These are phyloP conservation scores for Callithrix jacchus DNA, from an alignment of 2,113 vertebrate genomes.

Conservation along the genomic window DNA sequence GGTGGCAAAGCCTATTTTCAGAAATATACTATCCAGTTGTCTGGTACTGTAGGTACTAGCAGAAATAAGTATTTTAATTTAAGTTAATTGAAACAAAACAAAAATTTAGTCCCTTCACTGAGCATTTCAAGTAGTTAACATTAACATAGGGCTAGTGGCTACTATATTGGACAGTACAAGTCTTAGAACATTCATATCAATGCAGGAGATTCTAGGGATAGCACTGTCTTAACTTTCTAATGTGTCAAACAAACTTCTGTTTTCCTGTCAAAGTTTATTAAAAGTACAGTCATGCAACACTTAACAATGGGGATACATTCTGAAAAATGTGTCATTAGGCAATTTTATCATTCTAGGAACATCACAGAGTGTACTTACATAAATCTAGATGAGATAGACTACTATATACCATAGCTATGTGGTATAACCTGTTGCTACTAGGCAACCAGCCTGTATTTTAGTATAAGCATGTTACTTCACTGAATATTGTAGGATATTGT, in stretches of 20 bases:
- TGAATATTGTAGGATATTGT: not conserved
- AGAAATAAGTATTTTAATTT: not conserved
- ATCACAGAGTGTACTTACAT: not conserved
- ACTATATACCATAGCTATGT: not conserved
- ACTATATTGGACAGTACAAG: not conserved
- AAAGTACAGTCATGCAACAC: not conserved
- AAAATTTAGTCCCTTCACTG: not conserved
- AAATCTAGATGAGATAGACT: not conserved
- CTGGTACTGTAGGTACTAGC: not conserved
- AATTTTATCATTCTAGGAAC: not conserved
- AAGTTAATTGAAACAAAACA: conserved; percentile 25
- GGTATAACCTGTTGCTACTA: not conserved
- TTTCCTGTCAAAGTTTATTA: not conserved
- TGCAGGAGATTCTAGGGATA: not conserved
- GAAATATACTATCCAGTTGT: not conserved
- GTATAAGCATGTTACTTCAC: not conserved
- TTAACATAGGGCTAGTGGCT: not conserved
- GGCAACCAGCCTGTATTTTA: not conserved
- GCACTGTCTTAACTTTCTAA: not conserved
- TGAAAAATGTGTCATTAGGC: not conserved
- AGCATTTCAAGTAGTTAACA: not conserved
- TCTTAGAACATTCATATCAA: not conserved
- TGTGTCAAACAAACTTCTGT: not conserved
- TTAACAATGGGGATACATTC: not conserved
- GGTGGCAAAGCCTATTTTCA: not conserved